Conservation (phyloP, 2,113 vertebrate species). For the Tragulus kanchil region DNA sequence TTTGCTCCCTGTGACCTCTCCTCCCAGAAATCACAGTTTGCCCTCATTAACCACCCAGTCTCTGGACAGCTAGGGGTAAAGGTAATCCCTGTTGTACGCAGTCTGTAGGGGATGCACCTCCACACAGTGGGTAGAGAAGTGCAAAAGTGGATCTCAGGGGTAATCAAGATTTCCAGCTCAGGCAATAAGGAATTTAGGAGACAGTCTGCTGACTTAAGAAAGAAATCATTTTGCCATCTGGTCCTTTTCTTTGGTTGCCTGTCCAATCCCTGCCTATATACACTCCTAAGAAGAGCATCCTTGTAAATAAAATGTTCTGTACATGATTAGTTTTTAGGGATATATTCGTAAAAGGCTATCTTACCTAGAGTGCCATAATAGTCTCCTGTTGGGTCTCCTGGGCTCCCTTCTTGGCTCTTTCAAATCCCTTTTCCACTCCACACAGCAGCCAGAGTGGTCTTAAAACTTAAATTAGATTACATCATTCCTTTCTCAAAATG, state of each 20-base stretch:
- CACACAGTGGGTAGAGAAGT: background rate
- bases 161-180: background rate
- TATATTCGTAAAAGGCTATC: background rate
- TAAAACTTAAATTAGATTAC: constrained; percentile 49
- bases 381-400: background rate
- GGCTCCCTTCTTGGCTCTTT: background rate
- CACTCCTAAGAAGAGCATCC: background rate
- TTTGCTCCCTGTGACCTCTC: background rate
- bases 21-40: background rate
- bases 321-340: background rate
- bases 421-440: constrained; percentile 11
- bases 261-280: background rate
- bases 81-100: accelerated
- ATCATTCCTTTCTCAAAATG: constrained; percentile 17
- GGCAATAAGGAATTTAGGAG: background rate
- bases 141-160: background rate
- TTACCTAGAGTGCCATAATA: background rate
- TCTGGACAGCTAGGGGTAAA: background rate
- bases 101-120: background rate
- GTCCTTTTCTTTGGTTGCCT: background rate
- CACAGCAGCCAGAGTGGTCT: background rate
- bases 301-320: constrained; percentile 3
- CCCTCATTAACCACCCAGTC: background rate
- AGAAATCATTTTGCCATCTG: constrained; percentile 9
- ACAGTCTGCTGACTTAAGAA: background rate